These are phyloP conservation scores for Protaetia brevitarsis DNA, from an alignment of 1,140 invertebrate genomes.

Conservation along the genomic window DNA sequence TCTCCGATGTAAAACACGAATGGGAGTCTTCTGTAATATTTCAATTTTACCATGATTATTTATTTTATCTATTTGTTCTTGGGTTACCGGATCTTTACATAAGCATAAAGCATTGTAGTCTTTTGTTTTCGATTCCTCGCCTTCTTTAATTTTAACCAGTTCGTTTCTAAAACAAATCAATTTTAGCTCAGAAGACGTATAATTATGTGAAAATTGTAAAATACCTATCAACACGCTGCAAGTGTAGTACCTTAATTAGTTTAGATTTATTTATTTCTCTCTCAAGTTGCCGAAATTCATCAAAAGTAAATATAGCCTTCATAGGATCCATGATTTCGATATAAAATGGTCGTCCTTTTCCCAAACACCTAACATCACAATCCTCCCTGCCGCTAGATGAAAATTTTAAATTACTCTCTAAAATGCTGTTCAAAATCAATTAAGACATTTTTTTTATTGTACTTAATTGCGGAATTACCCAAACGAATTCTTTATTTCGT, in stretches of 20 bases:
- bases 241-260: conserved; percentile 61
- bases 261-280: conserved; percentile 59
- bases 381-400: conserved; percentile 92
- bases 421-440: conserved; percentile 39
- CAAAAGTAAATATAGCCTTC: conserved; percentile 52
- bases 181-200: not conserved
- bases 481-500: conserved; percentile 55
- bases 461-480: conserved; percentile 39
- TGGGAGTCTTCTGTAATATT: conserved; percentile 73
- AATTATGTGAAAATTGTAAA: not conserved
- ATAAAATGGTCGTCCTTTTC: conserved; percentile 83
- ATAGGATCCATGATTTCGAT: conserved; percentile 75
- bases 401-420: conserved; percentile 59
- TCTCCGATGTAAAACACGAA: conserved; percentile 81
- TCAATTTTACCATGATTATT: conserved; percentile 54
- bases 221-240: conserved; percentile 64
- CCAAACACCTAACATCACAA: conserved; percentile 80
- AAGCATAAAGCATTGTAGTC: conserved; percentile 78
- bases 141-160: conserved; percentile 72
- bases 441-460: not conserved
- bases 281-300: conserved; percentile 57
- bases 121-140: conserved; percentile 84
- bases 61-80: conserved; percentile 55
- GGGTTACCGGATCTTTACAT: conserved; percentile 50
- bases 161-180: conserved; percentile 57